phyloP scores from a whole-genome alignment of 1,140 invertebrate genomes.

The Paralvinella palmiformis region DNA sequence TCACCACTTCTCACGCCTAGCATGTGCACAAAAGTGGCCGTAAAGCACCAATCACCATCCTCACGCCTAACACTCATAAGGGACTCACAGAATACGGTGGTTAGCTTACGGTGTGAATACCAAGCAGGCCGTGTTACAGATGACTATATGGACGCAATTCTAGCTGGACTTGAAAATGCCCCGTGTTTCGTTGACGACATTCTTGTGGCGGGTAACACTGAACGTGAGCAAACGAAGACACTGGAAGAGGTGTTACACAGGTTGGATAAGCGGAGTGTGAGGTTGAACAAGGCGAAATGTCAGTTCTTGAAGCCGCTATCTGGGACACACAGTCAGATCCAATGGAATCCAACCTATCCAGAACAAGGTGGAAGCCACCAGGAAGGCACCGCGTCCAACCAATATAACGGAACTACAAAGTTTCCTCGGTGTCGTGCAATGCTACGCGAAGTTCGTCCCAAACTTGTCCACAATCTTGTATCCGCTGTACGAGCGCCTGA shows the following conservation, averaged over 20 bases:
- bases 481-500: slow-evolving; percentile 1
- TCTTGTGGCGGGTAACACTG: not conserved
- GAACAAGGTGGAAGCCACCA: slow-evolving; percentile 43
- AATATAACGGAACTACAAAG: slow-evolving; percentile 37
- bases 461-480: not conserved
- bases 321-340: slow-evolving; percentile 22
- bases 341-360: slow-evolving; percentile 42
- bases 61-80: not conserved
- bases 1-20: not conserved
- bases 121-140: not conserved
- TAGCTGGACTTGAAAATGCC: not conserved
- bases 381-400: slow-evolving; percentile 35
- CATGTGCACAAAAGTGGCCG: not conserved
- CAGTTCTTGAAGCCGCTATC: slow-evolving; percentile 11
- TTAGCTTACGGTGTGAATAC: not conserved
- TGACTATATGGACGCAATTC: not conserved
- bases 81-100: not conserved
- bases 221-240: not conserved
- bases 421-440: slow-evolving; percentile 46
- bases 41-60: too few species aligned
- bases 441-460: slow-evolving; percentile 42
- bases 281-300: slow-evolving; percentile 1
- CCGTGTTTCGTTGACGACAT: slow-evolving; percentile 1
- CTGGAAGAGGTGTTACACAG: slow-evolving; percentile 2
- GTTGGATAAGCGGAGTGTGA: not conserved